A percentile compares a stretch with the other conserved stretches of the same genome.
phyloP scores from a whole-genome alignment of 1,140 invertebrate species.

The Musca vetustissima region DNA sequence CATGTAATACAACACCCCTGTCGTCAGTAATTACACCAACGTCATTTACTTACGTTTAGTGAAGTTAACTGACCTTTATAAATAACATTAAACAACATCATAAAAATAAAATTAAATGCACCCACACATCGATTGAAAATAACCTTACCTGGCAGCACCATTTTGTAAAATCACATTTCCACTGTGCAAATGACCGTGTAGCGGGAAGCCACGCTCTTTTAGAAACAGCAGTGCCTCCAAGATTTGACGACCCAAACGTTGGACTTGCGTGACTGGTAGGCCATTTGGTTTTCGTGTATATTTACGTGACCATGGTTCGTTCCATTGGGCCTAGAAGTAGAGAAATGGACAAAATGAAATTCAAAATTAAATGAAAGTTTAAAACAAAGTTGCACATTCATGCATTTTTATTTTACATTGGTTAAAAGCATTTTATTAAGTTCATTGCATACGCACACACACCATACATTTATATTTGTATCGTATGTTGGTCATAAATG shows the following conservation, averaged over 20 bases:
- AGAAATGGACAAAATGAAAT: background rate
- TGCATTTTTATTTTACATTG: slow-evolving; percentile 12
- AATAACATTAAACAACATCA: background rate
- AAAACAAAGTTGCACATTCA: background rate
- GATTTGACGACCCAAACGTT: slow-evolving; percentile 83
- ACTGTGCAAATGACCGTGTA: slow-evolving; percentile 82
- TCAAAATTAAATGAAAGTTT: background rate
- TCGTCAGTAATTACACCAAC: no score
- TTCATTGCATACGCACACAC: no score
- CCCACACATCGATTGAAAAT: background rate
- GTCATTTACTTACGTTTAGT: no score
- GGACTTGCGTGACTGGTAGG: slow-evolving; percentile 74
- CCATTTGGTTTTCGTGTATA: slow-evolving; percentile 69
- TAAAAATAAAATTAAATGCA: no score
- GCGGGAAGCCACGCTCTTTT: slow-evolving; percentile 83
- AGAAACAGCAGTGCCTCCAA: slow-evolving; percentile 85
- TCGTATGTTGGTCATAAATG: no score
- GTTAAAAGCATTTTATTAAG: background rate
- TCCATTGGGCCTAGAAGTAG: slow-evolving; percentile 58
- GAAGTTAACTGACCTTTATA: background rate
- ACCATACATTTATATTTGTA: no score
- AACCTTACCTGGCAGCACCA: slow-evolving; percentile 70
- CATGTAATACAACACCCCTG: no score
- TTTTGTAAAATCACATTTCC: slow-evolving; percentile 91
- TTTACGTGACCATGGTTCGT: slow-evolving; percentile 72